Base-by-base conservation (phyloP, 2,113 vertebrate species). In the Caloenas nicobarica region DNA sequence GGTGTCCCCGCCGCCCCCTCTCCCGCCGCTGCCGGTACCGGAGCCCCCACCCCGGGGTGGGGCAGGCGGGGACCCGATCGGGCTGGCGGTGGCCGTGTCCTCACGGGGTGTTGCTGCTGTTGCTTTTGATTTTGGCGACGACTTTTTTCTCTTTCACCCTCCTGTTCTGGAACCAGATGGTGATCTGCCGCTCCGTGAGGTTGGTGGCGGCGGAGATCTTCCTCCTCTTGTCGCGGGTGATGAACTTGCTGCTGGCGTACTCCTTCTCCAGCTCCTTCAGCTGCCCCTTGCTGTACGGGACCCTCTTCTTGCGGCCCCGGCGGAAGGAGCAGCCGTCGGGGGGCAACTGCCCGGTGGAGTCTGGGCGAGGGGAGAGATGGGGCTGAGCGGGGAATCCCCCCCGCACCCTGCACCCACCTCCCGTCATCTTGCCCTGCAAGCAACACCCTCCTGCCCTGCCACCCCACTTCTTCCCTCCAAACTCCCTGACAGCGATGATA, bases 161-260 rank as follows among this genome's bases (percentile, higher is more conserved):
- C 89, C 99, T 96, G 97, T 99, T 99, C 93, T 99, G 99, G 98
- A 99, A 99, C 99, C 99, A 99, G 96, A 99, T 99, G 94, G 99
- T 99, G 95, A 99, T 99, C 95, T 99, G 99, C 40, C 99, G 97
- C 97, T 99, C 99, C 3, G 98, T 99, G 68, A 99, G 98, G 96
- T 98, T 99, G 97, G 99, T 99, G 76, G 95, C 97, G 11, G 98
- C 98, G 0, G 99, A 98, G 93, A 99, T 99, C 98, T 99, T 99
- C 96, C 99, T 98, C 95, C 99, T 97, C 98, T 99, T 99, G 97
- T 99, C 99, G 96, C 99, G 99, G 83, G 99, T 99, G 98, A 99
- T 99, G 97, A 99, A 99, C 86, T 99, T 99, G 97, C 98, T 99
- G 91, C 98, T 98, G 3, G 98, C 98, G 66, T 99, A 99, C 57